Percentiles rank a stretch among this genome's conserved stretches.
phyloP scores from a whole-genome alignment of 2,113 vertebrate species.

The Marmota monax region DNA sequence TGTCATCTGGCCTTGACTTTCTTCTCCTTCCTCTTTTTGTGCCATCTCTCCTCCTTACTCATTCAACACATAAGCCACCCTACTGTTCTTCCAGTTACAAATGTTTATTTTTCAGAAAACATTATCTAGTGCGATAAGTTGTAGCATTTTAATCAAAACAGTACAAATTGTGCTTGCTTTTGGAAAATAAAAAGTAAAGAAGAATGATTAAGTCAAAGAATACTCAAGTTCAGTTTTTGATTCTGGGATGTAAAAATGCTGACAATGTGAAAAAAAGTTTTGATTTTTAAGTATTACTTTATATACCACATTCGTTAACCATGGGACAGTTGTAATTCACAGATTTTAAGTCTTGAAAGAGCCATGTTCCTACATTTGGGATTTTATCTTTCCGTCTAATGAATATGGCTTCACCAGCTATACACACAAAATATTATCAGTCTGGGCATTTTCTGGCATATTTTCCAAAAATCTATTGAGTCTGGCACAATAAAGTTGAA shows the following conservation, averaged over 20 bases:
- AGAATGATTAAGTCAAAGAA: neutral
- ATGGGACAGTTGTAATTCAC: constrained; percentile 90
- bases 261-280: neutral
- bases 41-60: neutral
- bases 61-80: neutral
- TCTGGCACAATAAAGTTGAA: constrained; percentile 92
- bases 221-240: neutral
- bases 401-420: constrained; percentile 92
- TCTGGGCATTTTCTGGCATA: constrained; percentile 92
- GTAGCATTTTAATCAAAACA: constrained; percentile 26
- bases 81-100: neutral
- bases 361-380: constrained; percentile 92
- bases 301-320: constrained; percentile 85
- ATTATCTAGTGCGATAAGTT: neutral
- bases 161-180: neutral
- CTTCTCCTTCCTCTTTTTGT: neutral
- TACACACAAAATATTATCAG: constrained; percentile 92
- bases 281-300: neutral
- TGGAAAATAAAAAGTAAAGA: constrained; percentile 6
- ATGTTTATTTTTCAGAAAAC: constrained; percentile 43
- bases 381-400: constrained; percentile 93
- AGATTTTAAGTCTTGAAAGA: constrained; percentile 92
- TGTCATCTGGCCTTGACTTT: neutral
- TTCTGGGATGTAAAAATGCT: neutral
- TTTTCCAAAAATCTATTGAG: constrained; percentile 93